Evolutionary conservation across 2,888 invertebrate species (phyloP), one percentile per base, ranked within the genome.

Genomic region (Thereva nobilitata): DNA sequence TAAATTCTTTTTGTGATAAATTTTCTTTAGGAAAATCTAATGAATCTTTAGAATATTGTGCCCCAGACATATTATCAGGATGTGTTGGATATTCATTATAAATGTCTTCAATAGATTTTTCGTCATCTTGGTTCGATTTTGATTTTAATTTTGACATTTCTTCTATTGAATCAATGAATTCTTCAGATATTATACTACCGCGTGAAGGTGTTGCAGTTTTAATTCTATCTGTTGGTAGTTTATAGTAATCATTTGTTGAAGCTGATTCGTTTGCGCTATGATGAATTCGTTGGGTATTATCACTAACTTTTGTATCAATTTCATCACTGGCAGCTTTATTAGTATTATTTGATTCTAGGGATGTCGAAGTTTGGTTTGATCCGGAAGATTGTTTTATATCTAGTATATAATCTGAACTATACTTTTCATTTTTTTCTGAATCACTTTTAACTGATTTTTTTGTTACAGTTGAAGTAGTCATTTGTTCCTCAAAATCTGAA

Each of bases 401-500:
- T 23, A 23, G 23, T 23, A 23, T 2, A 23, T 23, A 23, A 23
- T 23, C 23, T 1, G 23, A 23, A 23, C 23, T 23, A 23, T 23
- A 2, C 23, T 23, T 23, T 23, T 23, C 23, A 23, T 1, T 2
- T 23, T 23, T 23, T 2, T 23, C 23, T 2, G 2, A 23, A 42
- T 42, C 9, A 42, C 42, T 42, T 42, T 2, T 8, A 42, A 3
- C 3, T 42, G 42, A 42, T 42, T 42, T 42, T 42, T 7, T 42
- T 3, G 7, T 42, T 42, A 9, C 7, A 8, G 9, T 42, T 42
- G 7, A 7, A 8, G 42, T 42, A 8, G 42, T 42, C 42, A 23
- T n/a, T 5, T 8, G 34, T 59, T 66, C 66, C 59, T 70, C 70
- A 52, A 70, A 70, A 49, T 70, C 70, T 66, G 56, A 67, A 66